Evolutionary conservation across 2,113 vertebrate genomes (phyloP), one percentile per base, ranked within the genome.

Genomic region (Ploceus nigricollis): DNA sequence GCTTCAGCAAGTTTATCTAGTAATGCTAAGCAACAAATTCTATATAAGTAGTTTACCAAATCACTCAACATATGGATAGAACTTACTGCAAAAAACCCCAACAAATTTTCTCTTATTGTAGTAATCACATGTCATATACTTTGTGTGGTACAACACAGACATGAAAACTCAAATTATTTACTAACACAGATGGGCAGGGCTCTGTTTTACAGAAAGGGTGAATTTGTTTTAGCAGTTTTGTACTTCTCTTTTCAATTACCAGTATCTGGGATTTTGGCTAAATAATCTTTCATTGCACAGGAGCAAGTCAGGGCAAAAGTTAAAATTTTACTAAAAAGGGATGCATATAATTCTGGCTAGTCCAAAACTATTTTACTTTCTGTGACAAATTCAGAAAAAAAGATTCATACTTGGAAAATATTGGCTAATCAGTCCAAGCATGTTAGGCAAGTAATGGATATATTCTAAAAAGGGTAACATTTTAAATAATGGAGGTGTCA

Each of bases 401-500:
- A 50, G 9, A 1, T 4, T 54, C 17, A 51, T 27, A 40, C 15
- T 80, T 65, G 13, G 39, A 75, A 95, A 69, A 72, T 64, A 87
- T 0, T 39, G 24, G 3, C 58, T 80, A 48, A 63, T 58, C 44
- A 42, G 15, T 50, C 13, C 30, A 65, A 81, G 20, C 25, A n/a
- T 57, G 20, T 50, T 47, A 81, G 28, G 17, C 48, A 69, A 80
- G 13, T 35, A 60, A 70, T 45, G 17, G 4, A 15, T 80, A 9
- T 48, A 23, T 63, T 66, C 1, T 6, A 18, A 72, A 60, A 39
- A n/a, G 0, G 1, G 10, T 5, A n/a, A 18, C 11, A 37, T 12
- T 25, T 31, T 40, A n/a, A 78, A 54, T 16, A 64, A 68, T 57
- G 7, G 21, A 83, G 13, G 6, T 77, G 4, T 10, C 30, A 35